Conservation (phyloP, 2,797 vertebrate genomes). For the Enteromius argenteus region DNA sequence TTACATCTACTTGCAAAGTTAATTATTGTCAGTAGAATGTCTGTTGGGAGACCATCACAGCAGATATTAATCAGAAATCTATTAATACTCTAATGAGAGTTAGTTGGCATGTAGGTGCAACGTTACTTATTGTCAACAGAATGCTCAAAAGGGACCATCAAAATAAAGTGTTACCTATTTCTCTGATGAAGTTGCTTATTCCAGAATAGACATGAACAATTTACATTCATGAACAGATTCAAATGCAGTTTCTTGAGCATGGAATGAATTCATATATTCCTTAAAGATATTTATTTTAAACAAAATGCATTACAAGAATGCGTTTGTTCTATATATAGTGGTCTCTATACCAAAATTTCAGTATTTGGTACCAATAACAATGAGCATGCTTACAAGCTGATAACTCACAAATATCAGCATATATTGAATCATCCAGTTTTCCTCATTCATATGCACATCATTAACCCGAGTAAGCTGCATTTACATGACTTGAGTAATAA, state of each 20-base stretch:
- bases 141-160: too few species aligned
- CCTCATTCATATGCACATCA: too few species aligned
- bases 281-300: neutral
- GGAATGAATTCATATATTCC: neutral
- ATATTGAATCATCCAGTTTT: too few species aligned
- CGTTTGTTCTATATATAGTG: neutral
- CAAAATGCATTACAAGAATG: neutral
- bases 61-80: neutral
- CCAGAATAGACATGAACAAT: neutral
- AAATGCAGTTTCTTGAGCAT: neutral
- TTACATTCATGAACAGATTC: neutral
- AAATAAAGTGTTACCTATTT: neutral
- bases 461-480: too few species aligned
- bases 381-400: too few species aligned
- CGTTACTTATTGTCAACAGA: too few species aligned
- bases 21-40: neutral
- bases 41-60: neutral
- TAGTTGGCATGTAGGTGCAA: too few species aligned
- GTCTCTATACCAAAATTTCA: neutral
- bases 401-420: too few species aligned
- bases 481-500: too few species aligned
- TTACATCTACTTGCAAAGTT: neutral
- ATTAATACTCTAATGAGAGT: too few species aligned
- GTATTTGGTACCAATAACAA: neutral
- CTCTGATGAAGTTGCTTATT: neutral